These are phyloP conservation scores for Colaptes auratus DNA, from an alignment of 2,113 vertebrate species.

Conservation along the genomic window DNA sequence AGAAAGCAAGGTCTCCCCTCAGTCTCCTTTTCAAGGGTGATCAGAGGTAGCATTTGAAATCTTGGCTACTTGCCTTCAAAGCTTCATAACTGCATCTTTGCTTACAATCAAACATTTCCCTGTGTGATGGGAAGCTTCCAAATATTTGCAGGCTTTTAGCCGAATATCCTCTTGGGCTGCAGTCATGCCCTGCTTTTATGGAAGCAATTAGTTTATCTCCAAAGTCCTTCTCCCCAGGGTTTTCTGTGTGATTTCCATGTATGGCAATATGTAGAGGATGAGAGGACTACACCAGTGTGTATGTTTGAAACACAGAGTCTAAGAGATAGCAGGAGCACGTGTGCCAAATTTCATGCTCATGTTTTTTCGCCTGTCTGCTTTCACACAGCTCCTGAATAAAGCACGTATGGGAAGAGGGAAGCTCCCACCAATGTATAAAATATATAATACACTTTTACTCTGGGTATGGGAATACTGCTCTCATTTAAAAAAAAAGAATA, in stretches of 20 bases:
- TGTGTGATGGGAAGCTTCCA: constrained; percentile 37
- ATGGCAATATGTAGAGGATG: neutral
- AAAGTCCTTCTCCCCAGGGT: neutral
- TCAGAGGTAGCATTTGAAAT: constrained; percentile 15
- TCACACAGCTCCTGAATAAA: constrained; percentile 44
- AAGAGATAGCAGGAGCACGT: neutral
- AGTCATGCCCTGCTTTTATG: constrained; percentile 28
- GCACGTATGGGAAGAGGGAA: neutral
- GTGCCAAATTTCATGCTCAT: constrained; percentile 46
- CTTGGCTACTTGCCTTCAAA: neutral
- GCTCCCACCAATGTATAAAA: neutral
- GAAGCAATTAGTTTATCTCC: constrained; percentile 38
- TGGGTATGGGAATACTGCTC: neutral
- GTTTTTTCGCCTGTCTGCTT: constrained; percentile 33
- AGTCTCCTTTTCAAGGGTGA: neutral
- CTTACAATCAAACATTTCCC: constrained; percentile 22
- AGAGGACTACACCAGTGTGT: neutral
- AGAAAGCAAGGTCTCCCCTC: too few species aligned
- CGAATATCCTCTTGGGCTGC: constrained; percentile 6
- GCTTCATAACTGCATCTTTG: constrained; percentile 5
- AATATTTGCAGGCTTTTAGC: neutral
- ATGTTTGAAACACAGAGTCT: neutral
- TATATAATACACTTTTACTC: neutral
- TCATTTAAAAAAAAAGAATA: neutral
- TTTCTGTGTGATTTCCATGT: constrained; percentile 3